phyloP scores from a whole-genome alignment of 2,113 vertebrate species.

The Anoplopoma fimbria region DNA sequence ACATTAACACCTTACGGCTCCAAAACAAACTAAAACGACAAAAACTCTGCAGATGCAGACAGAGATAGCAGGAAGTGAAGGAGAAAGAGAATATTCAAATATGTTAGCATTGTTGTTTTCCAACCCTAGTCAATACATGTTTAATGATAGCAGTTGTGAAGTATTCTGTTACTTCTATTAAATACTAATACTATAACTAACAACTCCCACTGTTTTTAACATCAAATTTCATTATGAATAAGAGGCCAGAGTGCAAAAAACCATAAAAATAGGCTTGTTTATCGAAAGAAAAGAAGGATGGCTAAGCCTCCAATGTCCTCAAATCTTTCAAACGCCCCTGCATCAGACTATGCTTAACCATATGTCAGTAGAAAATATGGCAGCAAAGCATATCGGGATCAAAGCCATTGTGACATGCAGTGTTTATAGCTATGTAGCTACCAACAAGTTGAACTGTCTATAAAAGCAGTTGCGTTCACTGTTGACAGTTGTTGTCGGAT shows the following conservation, averaged over 20 bases:
- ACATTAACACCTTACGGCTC: neutral
- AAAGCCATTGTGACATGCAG: neutral
- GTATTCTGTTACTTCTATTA: neutral
- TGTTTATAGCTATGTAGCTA: neutral
- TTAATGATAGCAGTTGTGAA: neutral
- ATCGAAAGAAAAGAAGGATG: neutral
- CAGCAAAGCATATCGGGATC: constrained; percentile 26
- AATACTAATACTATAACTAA: neutral
- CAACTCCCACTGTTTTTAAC: neutral
- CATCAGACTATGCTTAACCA: constrained; percentile 4
- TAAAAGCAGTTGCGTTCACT: constrained; percentile 10
- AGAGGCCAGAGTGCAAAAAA: neutral
- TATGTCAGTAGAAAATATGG: constrained; percentile 11
- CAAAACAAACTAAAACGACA: neutral
- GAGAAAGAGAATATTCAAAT: too few relatives aligned
- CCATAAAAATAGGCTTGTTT: too few relatives aligned
- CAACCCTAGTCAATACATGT: neutral
- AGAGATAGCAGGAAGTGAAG: neutral
- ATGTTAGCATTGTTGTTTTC: neutral
- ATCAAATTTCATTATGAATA: neutral
- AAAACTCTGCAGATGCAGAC: neutral
- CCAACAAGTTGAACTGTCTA: constrained; percentile 25
- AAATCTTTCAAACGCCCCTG: neutral
- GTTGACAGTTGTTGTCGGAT: neutral
- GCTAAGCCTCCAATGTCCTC: neutral